phyloP scores from a whole-genome alignment of 37 sponge, comb jelly and placozoan genomes.

The Beroe ovata region DNA sequence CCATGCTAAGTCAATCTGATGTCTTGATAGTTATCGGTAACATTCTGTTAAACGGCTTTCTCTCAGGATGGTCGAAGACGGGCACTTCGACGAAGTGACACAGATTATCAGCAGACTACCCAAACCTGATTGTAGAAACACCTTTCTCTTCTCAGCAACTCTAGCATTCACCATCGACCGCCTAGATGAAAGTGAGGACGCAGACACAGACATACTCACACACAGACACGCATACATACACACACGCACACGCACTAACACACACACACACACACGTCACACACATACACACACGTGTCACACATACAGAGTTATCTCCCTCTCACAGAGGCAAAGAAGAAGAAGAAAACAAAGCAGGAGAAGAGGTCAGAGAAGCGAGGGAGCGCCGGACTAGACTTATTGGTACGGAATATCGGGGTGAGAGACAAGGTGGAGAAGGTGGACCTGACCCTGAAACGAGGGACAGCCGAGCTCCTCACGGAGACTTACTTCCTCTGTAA shows the following conservation, averaged over 20 bases:
- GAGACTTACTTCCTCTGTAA: constrained; percentile 87
- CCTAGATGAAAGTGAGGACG: constrained; percentile 42
- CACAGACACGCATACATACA: too few species aligned
- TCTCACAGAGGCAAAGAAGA: constrained; percentile 61
- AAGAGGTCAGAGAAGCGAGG: constrained; percentile 22
- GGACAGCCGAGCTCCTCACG: constrained; percentile 77
- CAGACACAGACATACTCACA: too few species aligned
- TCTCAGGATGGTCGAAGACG: constrained; percentile 88
- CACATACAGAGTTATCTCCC: too few species aligned
- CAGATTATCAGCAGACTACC: constrained; percentile 75
- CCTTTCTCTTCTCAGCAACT: constrained; percentile 95
- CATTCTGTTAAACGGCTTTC: too few species aligned
- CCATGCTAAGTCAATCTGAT: too few species aligned
- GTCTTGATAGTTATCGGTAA: too few species aligned
- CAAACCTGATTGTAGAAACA: constrained; percentile 68
- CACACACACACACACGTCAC: too few species aligned
- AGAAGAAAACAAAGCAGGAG: constrained; percentile 72
- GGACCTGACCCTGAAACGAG: constrained; percentile 80
- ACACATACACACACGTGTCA: too few species aligned
- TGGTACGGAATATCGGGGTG: constrained; percentile 19
- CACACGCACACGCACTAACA: too few species aligned
- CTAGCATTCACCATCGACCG: constrained; percentile 74
- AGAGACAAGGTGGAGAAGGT: constrained; percentile 70
- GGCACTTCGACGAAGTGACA: constrained; percentile 84
- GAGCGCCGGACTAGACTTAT: constrained; percentile 4